Percentiles rank a stretch among this genome's conserved stretches.
These are phyloP conservation scores for Ylistrum balloti DNA, from an alignment of 1,140 invertebrate species.

Conservation along the genomic window DNA sequence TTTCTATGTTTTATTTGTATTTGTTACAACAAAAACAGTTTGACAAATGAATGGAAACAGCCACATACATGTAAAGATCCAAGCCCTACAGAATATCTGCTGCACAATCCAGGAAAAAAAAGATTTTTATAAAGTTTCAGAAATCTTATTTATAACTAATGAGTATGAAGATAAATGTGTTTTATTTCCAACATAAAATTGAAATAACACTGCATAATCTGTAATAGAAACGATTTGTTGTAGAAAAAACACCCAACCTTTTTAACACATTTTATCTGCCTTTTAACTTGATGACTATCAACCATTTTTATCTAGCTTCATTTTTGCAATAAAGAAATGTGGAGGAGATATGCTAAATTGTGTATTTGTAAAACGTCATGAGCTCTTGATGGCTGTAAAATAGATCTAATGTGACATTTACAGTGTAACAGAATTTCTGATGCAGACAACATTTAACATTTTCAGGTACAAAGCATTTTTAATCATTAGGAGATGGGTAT, in stretches of 20 bases:
- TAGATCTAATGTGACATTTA: not conserved
- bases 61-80: no score
- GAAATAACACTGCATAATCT: not conserved
- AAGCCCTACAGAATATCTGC: no score
- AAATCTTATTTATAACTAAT: not conserved
- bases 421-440: not conserved
- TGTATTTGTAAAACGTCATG: not conserved
- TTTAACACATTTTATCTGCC: conserved; percentile 11
- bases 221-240: not conserved
- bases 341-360: not conserved
- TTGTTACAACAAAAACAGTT: no score
- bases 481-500: not conserved
- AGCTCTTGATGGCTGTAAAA: not conserved
- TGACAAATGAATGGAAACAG: no score
- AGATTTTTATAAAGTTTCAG: not conserved
- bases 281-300: not conserved
- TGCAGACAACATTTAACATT: not conserved
- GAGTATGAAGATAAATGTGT: not conserved
- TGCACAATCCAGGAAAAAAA: not conserved
- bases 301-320: not conserved
- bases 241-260: not conserved
- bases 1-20: no score
- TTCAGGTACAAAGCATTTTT: not conserved
- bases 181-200: not conserved
- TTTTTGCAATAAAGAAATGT: conserved; percentile 26